Conservation (phyloP, 1,140 invertebrate species). For the Drosophila dunni region DNA sequence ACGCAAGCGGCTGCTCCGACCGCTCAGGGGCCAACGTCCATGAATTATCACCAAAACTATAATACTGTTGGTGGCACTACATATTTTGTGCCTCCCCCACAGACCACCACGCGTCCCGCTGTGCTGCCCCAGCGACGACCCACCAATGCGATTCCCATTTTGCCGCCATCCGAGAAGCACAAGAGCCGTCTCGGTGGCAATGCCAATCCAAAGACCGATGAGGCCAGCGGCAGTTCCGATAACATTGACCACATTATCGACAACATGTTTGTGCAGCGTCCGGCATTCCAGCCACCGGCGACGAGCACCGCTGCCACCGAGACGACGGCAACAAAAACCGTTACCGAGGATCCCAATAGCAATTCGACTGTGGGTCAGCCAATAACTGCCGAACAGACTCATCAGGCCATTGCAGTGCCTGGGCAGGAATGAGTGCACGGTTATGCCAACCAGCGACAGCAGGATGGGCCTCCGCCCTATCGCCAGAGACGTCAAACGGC, state of each 20-base stretch:
- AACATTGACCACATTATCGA: conserved; percentile 87
- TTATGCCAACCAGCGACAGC: conserved; percentile 60
- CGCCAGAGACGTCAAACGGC: conserved; percentile 33
- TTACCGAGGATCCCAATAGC: conserved; percentile 38
- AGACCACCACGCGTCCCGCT: conserved; percentile 67
- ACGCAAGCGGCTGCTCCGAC: conserved; percentile 46
- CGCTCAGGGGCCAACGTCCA: conserved; percentile 44
- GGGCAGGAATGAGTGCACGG: conserved; percentile 75
- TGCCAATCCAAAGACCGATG: conserved; percentile 25
- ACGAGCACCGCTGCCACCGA: conserved; percentile 18
- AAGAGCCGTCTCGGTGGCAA: conserved; percentile 49
- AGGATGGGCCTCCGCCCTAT: conserved; percentile 31
- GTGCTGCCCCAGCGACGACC: conserved; percentile 82
- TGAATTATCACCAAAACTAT: conserved; percentile 77
- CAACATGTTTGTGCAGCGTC: conserved; percentile 87
- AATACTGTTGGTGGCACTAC: conserved; percentile 84
- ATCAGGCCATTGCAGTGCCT: conserved; percentile 62
- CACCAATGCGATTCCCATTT: conserved; percentile 85
- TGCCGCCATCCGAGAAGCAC: conserved; percentile 84
- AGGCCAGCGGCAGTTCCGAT: conserved; percentile 78
- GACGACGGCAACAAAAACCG: conserved; percentile 9
- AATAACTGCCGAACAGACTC: conserved; percentile 52
- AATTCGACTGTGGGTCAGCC: conserved; percentile 15
- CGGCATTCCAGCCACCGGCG: conserved; percentile 77
- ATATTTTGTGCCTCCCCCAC: conserved; percentile 81